phyloP scores from a whole-genome alignment of 2,888 invertebrate species.

The Atrina japonica region DNA sequence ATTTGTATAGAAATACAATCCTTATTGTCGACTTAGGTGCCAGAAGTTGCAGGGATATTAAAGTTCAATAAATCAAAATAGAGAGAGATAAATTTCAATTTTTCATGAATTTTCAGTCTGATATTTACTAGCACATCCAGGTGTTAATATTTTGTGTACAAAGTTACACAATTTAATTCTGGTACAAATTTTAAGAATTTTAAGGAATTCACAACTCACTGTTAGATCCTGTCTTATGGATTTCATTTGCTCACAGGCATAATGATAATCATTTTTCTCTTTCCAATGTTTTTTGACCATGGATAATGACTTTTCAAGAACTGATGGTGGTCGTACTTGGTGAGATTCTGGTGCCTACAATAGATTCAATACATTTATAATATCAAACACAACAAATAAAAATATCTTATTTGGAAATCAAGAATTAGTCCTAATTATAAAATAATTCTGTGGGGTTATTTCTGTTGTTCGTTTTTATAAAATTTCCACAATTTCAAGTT shows the following conservation, averaged over 20 bases:
- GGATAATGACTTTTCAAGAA: constrained; percentile 91
- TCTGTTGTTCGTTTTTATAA: too few species aligned
- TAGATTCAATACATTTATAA: not conserved
- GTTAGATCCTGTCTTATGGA: constrained; percentile 99
- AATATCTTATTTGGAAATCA: not conserved
- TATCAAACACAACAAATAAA: not conserved
- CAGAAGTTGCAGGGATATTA: too few species aligned
- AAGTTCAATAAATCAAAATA: too few species aligned
- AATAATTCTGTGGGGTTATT: not conserved
- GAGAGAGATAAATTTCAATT: too few species aligned
- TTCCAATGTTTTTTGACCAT: constrained; percentile 96
- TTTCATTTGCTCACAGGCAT: constrained; percentile 98
- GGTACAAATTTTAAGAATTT: too few species aligned
- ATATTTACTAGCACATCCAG: too few species aligned
- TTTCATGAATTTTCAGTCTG: too few species aligned
- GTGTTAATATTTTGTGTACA: too few species aligned
- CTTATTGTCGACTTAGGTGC: too few species aligned
- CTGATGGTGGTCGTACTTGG: constrained; percentile 91
- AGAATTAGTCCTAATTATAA: not conserved
- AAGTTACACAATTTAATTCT: too few species aligned
- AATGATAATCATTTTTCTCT: constrained; percentile 94
- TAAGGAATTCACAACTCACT: constrained; percentile 85
- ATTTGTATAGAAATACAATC: too few species aligned
- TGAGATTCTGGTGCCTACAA: constrained; percentile 88
- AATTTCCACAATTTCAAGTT: too few species aligned